These are phyloP conservation scores for Dendrophyllia cribrosa DNA, from an alignment of 64 coral and sea anemone genomes.

Conservation along the genomic window DNA sequence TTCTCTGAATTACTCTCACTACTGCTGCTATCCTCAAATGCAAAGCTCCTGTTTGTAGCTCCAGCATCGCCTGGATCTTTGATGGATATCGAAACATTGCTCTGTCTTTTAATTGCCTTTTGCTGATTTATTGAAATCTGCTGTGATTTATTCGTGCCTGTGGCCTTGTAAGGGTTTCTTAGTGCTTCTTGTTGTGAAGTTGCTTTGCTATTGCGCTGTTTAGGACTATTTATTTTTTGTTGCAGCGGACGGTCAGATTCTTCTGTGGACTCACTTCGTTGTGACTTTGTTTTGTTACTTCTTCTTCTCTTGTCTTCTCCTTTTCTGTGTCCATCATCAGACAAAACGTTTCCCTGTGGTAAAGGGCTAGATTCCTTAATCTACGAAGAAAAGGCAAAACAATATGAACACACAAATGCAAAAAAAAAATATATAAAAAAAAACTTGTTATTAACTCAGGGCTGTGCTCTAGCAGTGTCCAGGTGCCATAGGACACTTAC, in stretches of 20 bases:
- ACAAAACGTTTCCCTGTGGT: background rate
- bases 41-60: background rate
- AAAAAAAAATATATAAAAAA: background rate
- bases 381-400: background rate
- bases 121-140: background rate
- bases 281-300: background rate
- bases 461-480: no score
- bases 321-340: background rate
- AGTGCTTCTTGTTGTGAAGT: background rate
- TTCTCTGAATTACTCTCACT: background rate
- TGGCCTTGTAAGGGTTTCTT: background rate
- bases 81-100: background rate
- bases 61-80: background rate
- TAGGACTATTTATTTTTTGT: background rate
- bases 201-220: background rate
- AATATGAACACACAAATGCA: background rate
- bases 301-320: background rate
- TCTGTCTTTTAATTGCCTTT: background rate
- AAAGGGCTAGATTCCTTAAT: background rate
- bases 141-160: background rate
- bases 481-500: no score
- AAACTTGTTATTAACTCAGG: background rate
- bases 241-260: background rate
- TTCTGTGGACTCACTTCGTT: background rate
- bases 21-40: background rate